These are phyloP conservation scores for Leptinotarsa peninsularis DNA, from an alignment of 2,888 invertebrate genomes.

Conservation along the genomic window DNA sequence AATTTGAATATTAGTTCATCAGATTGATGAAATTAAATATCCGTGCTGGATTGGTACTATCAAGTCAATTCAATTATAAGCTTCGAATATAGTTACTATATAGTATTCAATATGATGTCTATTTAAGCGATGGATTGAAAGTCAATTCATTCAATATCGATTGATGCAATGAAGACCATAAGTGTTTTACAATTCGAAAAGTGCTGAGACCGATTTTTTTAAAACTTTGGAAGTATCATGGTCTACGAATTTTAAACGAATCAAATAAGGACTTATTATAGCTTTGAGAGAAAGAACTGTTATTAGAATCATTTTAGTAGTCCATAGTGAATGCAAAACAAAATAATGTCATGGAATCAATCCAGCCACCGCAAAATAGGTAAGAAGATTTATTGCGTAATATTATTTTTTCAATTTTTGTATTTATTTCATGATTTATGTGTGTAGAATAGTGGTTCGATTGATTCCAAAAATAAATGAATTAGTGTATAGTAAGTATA, in stretches of 20 bases:
- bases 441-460: conserved; percentile 33
- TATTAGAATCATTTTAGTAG: conserved; percentile 48
- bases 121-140: not conserved
- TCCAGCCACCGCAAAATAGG: conserved; percentile 29
- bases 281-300: conserved; percentile 23
- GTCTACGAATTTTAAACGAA: conserved; percentile 28
- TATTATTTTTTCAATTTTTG: conserved; percentile 30
- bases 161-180: not conserved
- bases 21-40: not conserved
- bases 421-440: conserved; percentile 40
- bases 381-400: conserved; percentile 16
- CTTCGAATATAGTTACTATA: not conserved
- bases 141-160: not conserved
- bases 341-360: conserved; percentile 33
- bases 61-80: not conserved
- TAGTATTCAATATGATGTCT: not conserved
- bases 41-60: not conserved
- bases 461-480: conserved; percentile 30
- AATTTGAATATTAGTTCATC: not conserved
- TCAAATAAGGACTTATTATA: conserved; percentile 20
- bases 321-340: conserved; percentile 41
- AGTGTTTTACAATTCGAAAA: too few species aligned
- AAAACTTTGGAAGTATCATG: conserved; percentile 23
- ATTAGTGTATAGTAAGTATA: conserved; percentile 40
- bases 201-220: not conserved